A percentile compares a stretch with the other conserved stretches of the same genome.
Evolutionary conservation across 2,888 invertebrate species (phyloP).

Genomic region (Netelia inedita): DNA sequence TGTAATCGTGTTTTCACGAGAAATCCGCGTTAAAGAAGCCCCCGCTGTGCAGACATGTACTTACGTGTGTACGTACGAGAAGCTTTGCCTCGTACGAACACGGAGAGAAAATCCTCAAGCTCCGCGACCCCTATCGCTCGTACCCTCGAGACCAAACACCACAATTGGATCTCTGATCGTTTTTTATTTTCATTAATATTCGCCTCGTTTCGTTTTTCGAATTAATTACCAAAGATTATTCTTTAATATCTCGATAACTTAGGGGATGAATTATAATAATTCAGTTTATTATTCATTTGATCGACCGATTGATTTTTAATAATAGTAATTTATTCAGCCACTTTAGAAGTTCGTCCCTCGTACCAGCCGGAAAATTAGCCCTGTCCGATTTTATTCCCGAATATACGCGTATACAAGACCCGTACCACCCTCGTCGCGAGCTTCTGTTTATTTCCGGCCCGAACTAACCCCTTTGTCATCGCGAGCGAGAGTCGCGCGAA

Average conservation of each 20-base stretch:
- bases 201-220: slow-evolving; percentile 75
- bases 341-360: background rate
- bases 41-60: slow-evolving; percentile 5
- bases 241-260: background rate
- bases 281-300: too few relatives aligned
- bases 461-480: slow-evolving; percentile 58
- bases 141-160: background rate
- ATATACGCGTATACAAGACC: background rate
- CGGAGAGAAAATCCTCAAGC: background rate
- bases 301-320: background rate
- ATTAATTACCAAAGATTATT: background rate
- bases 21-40: slow-evolving; percentile 17
- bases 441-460: slow-evolving; percentile 66
- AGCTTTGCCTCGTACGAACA: background rate
- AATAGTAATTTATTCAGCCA: background rate
- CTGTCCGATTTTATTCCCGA: background rate
- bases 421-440: slow-evolving; percentile 47
- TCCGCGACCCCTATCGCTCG: background rate
- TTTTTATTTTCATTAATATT: slow-evolving; percentile 74
- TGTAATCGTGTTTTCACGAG: background rate
- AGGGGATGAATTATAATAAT: too few relatives aligned
- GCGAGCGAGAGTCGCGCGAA: slow-evolving; percentile 36
- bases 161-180: background rate
- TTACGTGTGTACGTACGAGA: background rate
- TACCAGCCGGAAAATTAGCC: background rate